These are phyloP conservation scores for Natator depressus DNA, from an alignment of 2,113 vertebrate species.

Conservation along the genomic window DNA sequence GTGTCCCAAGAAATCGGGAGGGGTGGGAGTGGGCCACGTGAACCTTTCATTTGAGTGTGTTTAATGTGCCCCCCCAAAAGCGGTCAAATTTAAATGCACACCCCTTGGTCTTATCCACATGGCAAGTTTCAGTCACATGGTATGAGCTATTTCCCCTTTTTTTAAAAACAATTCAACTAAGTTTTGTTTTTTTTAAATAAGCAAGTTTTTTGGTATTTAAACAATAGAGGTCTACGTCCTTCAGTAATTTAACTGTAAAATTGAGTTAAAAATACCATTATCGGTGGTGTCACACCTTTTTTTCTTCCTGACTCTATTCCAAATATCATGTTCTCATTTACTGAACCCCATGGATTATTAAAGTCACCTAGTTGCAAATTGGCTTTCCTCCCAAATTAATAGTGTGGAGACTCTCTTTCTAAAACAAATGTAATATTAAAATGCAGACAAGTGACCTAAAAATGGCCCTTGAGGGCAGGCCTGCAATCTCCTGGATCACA, in stretches of 20 bases:
- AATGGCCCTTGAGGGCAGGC: slow-evolving; percentile 74
- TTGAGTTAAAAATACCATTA: not conserved
- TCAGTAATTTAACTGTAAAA: slow-evolving; percentile 50
- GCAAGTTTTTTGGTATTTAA: not conserved
- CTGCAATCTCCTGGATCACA: slow-evolving; percentile 77
- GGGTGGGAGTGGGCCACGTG: accelerated
- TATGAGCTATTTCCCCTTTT: accelerated
- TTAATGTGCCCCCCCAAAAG: too few relatives aligned
- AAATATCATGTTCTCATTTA: slow-evolving; percentile 72
- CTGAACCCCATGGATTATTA: slow-evolving; percentile 69
- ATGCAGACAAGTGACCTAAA: slow-evolving; percentile 81
- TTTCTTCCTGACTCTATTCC: slow-evolving; percentile 36
- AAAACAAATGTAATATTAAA: slow-evolving; percentile 83
- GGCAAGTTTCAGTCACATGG: not conserved
- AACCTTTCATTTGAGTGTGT: too few relatives aligned
- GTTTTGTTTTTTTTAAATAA: not conserved
- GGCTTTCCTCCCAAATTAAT: slow-evolving; percentile 74
- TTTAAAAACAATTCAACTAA: not conserved
- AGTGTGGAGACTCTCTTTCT: slow-evolving; percentile 67
- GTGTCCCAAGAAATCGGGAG: too few relatives aligned
- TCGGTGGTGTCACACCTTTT: slow-evolving; percentile 23
- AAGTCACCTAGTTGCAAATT: slow-evolving; percentile 75
- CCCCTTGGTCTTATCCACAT: not conserved
- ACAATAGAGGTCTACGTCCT: slow-evolving; percentile 5
- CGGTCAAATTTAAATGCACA: too few relatives aligned